Evolutionary conservation across 2,888 invertebrate genomes (phyloP).

Genomic region (Acanthosoma haemorrhoidale): DNA sequence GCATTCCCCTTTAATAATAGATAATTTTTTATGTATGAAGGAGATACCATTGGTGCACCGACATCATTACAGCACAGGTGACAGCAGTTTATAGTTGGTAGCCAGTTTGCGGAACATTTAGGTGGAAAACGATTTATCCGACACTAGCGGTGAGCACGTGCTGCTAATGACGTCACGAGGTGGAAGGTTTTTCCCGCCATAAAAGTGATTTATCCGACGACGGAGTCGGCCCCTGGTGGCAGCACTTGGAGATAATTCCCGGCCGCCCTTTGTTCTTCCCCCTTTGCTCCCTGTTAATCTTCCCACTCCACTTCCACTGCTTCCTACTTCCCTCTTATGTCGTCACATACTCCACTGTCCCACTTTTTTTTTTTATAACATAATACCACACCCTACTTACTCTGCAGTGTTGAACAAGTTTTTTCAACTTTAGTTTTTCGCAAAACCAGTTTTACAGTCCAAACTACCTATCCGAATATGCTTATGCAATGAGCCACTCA

Average conservation of each 20-base stretch:
- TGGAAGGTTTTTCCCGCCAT: constrained; percentile 24
- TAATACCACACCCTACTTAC: no score
- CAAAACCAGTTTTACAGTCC: no score
- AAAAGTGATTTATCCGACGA: constrained; percentile 20
- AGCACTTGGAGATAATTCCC: constrained; percentile 10
- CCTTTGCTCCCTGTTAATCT: neutral
- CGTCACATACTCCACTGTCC: constrained; percentile 10
- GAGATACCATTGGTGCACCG: no score
- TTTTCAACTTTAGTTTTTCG: no score
- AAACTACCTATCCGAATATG: no score
- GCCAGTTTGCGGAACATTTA: neutral
- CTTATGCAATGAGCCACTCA: no score
- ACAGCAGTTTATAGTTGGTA: no score
- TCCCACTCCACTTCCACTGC: neutral
- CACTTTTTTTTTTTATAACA: neutral
- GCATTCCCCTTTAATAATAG: no score
- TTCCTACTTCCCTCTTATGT: no score
- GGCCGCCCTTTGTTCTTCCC: neutral
- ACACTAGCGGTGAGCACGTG: constrained; percentile 1
- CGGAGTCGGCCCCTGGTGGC: constrained; percentile 4
- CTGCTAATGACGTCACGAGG: constrained; percentile 20
- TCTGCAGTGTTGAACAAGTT: no score
- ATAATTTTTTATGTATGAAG: no score
- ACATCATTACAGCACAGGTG: no score
- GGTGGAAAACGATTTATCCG: neutral